phyloP scores from a whole-genome alignment of 2,888 invertebrate genomes.

The Aricia artaxerxes region DNA sequence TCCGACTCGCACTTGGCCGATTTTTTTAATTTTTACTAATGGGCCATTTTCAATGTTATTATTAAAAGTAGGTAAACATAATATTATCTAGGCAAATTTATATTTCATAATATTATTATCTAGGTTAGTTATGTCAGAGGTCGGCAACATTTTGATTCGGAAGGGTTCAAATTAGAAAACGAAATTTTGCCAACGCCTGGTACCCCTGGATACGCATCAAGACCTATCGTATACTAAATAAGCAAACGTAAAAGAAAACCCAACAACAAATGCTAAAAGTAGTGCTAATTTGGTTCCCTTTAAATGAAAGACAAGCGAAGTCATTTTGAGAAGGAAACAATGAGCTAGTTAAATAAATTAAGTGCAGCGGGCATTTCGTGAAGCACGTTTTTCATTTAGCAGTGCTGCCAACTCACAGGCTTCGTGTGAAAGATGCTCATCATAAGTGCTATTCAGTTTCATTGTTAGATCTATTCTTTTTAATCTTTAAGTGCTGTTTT shows the following conservation, averaged over 20 bases:
- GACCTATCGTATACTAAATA: too few species aligned
- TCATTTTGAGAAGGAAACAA: neutral
- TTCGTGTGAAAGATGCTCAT: slow-evolving; percentile 25
- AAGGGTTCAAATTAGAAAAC: too few species aligned
- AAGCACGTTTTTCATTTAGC: slow-evolving; percentile 24
- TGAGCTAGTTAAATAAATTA: slow-evolving; percentile 23
- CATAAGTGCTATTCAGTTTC: neutral
- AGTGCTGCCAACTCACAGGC: slow-evolving; percentile 14
- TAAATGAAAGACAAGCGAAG: neutral
- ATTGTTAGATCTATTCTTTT: neutral
- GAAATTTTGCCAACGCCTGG: neutral
- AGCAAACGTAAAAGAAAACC: neutral
- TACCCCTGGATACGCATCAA: too few species aligned
- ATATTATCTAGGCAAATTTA: too few species aligned
- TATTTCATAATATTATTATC: too few species aligned
- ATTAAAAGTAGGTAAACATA: too few species aligned
- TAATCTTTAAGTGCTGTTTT: neutral
- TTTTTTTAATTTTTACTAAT: too few species aligned
- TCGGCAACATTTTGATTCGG: too few species aligned
- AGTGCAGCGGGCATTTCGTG: slow-evolving; percentile 4
- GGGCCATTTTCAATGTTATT: too few species aligned
- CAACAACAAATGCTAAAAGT: neutral
- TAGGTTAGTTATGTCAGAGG: too few species aligned
- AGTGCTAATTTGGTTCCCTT: neutral
- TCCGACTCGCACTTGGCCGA: too few species aligned